Percentiles rank a stretch among this genome's conserved stretches.
These are phyloP conservation scores for Drosophila borealis DNA, from an alignment of 2,888 invertebrate species.

Conservation along the genomic window DNA sequence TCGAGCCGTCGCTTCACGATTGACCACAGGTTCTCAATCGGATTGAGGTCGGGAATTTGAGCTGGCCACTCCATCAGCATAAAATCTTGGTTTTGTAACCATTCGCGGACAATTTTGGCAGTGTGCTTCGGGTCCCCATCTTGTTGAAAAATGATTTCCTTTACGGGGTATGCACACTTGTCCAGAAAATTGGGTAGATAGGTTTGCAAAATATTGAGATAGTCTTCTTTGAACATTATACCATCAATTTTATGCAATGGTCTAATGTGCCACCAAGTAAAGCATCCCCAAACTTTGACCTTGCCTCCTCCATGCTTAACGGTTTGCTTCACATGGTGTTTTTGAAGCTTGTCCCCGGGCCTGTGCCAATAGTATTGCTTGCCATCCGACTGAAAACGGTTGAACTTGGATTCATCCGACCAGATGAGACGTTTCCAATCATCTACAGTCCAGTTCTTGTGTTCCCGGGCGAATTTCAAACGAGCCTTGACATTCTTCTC, in stretches of 20 bases:
- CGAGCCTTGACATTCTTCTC: not conserved
- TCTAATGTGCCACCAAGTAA: constrained; percentile 11
- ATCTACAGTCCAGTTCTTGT: constrained; percentile 24
- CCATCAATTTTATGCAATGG: constrained; percentile 13
- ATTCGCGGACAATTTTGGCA: constrained; percentile 8
- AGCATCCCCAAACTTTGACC: constrained; percentile 9
- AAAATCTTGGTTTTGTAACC: constrained; percentile 8
- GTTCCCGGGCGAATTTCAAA: constrained; percentile 14
- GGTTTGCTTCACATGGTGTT: constrained; percentile 17
- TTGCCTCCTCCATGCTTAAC: constrained; percentile 16
- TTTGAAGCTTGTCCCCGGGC: constrained; percentile 1
- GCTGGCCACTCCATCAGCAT: constrained; percentile 9
- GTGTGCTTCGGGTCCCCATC: constrained; percentile 13
- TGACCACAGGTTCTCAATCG: no score
- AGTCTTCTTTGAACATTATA: constrained; percentile 4
- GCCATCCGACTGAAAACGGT: constrained; percentile 7
- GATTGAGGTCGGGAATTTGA: constrained; percentile 1
- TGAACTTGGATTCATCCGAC: constrained; percentile 41
- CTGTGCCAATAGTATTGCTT: constrained; percentile 10
- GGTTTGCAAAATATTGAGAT: constrained; percentile 10
- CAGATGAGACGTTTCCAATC: constrained; percentile 27
- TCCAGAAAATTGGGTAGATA: constrained; percentile 12
- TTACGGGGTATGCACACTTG: constrained; percentile 1
- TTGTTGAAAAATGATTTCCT: constrained; percentile 13
- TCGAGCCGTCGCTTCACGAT: no score